A percentile compares a stretch with the other conserved stretches of the same genome.
These are phyloP conservation scores for Heteropelma amictum DNA, from an alignment of 2,888 invertebrate species.

Conservation along the genomic window DNA sequence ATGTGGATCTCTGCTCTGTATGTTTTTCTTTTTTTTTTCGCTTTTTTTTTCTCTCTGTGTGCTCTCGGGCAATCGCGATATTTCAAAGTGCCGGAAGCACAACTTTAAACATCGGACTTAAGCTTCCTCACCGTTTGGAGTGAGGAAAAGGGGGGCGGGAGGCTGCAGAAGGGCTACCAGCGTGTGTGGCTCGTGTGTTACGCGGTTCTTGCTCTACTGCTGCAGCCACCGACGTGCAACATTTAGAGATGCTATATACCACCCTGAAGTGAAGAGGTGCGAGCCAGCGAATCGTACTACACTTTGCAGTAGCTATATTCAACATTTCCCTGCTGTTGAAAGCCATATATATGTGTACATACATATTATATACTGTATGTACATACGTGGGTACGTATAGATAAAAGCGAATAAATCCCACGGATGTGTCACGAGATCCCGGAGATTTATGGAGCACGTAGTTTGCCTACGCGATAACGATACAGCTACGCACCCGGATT, in stretches of 20 bases:
- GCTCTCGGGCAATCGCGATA: conserved; percentile 50
- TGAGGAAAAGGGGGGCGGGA: background rate
- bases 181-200: conserved; percentile 15
- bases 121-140: conserved; percentile 48
- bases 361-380: too few species aligned
- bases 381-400: background rate
- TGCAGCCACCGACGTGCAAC: conserved; percentile 4
- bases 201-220: conserved; percentile 15
- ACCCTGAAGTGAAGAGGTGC: conserved; percentile 19
- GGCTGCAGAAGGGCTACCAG: background rate
- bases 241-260: conserved; percentile 7
- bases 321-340: conserved; percentile 47
- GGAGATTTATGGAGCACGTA: conserved; percentile 49
- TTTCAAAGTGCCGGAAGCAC: conserved; percentile 57
- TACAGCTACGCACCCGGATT: conserved; percentile 54
- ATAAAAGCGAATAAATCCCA: conserved; percentile 45
- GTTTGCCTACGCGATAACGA: conserved; percentile 56
- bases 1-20: conserved; percentile 16
- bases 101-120: conserved; percentile 58
- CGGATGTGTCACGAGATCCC: conserved; percentile 50
- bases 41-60: conserved; percentile 2
- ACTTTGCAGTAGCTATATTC: conserved; percentile 12
- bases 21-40: background rate
- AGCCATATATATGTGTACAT: conserved; percentile 5
- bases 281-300: conserved; percentile 26